phyloP scores from a whole-genome alignment of 2,113 vertebrate species.

The Oenanthe melanoleuca region DNA sequence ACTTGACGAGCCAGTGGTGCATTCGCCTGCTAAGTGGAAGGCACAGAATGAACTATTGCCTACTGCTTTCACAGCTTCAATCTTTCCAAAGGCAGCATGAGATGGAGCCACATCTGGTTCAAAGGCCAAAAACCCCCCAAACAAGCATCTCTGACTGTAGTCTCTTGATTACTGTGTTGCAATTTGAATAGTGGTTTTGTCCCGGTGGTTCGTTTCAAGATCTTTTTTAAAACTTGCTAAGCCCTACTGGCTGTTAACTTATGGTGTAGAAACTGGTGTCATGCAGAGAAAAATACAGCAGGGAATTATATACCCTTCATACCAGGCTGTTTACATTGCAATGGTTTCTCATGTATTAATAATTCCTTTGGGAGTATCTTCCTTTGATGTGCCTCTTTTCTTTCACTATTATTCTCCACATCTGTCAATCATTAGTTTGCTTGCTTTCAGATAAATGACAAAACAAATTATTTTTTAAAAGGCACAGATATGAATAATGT shows the following conservation, averaged over 20 bases:
- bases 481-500: neutral
- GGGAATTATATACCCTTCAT: neutral
- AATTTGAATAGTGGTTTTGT: neutral
- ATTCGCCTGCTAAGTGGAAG: neutral
- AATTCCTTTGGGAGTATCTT: neutral
- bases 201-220: neutral
- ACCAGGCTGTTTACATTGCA: neutral
- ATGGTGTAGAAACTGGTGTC: rapidly evolving
- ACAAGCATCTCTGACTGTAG: neutral
- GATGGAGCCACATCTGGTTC: neutral
- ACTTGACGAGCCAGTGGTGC: rapidly evolving
- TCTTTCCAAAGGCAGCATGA: neutral
- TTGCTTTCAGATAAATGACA: neutral
- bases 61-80: neutral
- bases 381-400: neutral
- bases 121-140: rapidly evolving
- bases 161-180: neutral
- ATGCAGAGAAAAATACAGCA: neutral
- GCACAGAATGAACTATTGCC: neutral
- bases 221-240: neutral
- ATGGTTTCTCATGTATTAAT: neutral
- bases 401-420: neutral
- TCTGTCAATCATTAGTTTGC: neutral
- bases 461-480: neutral
- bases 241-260: neutral